Conservation (phyloP, 2,888 invertebrate species). For the Tuta absoluta region DNA sequence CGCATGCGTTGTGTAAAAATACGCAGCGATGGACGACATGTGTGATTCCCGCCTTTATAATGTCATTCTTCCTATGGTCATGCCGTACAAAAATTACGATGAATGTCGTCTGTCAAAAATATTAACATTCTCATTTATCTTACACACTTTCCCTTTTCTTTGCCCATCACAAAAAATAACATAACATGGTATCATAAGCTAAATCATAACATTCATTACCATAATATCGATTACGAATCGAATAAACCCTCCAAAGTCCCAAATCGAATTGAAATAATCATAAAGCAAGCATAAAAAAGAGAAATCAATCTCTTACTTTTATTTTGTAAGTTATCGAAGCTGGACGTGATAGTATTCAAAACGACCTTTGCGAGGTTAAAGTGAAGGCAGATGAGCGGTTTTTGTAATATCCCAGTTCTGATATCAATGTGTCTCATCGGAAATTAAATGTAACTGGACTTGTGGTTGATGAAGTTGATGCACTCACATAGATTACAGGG, state of each 20-base stretch:
- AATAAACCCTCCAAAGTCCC: conserved; percentile 1
- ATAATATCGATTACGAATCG: conserved; percentile 3
- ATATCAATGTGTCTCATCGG: no score
- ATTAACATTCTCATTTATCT: not conserved
- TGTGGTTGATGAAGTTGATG: no score
- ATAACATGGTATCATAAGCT: not conserved
- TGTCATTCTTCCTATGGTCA: no score
- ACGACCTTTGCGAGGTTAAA: conserved; percentile 33
- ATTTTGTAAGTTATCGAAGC: conserved; percentile 60
- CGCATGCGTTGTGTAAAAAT: no score
- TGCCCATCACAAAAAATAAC: not conserved
- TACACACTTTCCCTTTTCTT: not conserved
- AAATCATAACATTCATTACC: not conserved
- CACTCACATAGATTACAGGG: no score
- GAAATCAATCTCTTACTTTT: conserved; percentile 49
- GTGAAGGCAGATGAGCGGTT: conserved; percentile 21
- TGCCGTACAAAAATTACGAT: no score
- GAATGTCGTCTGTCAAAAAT: not conserved
- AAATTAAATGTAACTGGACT: no score
- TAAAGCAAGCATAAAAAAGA: conserved; percentile 47
- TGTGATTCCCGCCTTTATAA: no score
- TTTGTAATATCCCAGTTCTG: not conserved
- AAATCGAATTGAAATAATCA: conserved; percentile 16
- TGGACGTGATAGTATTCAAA: conserved; percentile 56
- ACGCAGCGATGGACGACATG: no score